Evolutionary conservation across 2,113 vertebrate species (phyloP).

Genomic region (Mesitornis unicolor): DNA sequence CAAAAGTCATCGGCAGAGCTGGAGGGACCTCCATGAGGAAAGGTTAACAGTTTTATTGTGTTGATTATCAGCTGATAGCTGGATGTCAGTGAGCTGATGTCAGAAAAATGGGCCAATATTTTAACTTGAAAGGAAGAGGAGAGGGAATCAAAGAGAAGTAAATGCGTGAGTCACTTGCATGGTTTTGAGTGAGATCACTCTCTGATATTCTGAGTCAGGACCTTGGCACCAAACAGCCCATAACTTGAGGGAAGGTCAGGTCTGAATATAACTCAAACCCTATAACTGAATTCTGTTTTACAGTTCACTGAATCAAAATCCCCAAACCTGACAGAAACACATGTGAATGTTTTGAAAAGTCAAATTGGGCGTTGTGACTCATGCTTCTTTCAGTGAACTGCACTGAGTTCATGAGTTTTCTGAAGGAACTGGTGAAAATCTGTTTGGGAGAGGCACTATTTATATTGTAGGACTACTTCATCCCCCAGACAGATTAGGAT

Average conservation of each 20-base stretch:
- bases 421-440: not conserved
- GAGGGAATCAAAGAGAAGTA: not conserved
- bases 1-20: not conserved
- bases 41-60: not conserved
- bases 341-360: not conserved
- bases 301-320: not conserved
- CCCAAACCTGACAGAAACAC: not conserved
- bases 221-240: not conserved
- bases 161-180: constrained; percentile 30
- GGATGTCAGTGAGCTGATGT: constrained; percentile 26
- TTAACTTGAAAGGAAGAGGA: constrained; percentile 39
- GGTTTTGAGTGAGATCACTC: constrained; percentile 9
- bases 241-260: not conserved
- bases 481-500: not conserved
- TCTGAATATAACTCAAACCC: not conserved
- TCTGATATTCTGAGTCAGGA: not conserved
- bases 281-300: not conserved
- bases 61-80: constrained; percentile 4
- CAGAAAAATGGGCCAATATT: not conserved
- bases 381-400: fast-evolving
- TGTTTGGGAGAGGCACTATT: not conserved
- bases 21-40: not conserved
- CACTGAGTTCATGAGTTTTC: not conserved
- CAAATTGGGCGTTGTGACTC: not conserved
- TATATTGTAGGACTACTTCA: not conserved